These are phyloP conservation scores for Leptinotarsa rubiginosa DNA, from an alignment of 2,888 invertebrate species.

Conservation along the genomic window DNA sequence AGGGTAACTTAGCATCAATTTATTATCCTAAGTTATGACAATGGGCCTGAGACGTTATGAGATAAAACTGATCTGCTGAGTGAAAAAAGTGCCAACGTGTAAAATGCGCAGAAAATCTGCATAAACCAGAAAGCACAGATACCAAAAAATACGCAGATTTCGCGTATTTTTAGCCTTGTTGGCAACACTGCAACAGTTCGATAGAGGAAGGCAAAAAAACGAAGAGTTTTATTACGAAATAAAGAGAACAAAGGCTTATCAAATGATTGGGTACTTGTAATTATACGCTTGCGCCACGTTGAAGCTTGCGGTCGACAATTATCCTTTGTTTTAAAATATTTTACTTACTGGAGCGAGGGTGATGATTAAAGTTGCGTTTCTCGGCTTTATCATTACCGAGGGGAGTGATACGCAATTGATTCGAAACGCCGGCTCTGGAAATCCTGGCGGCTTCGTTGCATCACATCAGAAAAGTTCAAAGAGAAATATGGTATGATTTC, in stretches of 20 bases:
- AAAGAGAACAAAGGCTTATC: constrained; percentile 22
- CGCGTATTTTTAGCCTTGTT: too few relatives aligned
- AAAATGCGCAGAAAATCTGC: too few relatives aligned
- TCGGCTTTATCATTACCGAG: background rate
- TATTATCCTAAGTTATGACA: too few relatives aligned
- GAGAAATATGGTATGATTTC: background rate
- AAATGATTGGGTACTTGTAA: constrained; percentile 21
- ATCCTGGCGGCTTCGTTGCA: background rate
- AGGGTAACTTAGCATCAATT: too few relatives aligned
- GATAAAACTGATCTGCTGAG: too few relatives aligned
- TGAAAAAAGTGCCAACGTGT: too few relatives aligned
- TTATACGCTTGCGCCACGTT: constrained; percentile 23
- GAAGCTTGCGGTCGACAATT: constrained; percentile 10
- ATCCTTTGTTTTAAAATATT: constrained; percentile 25
- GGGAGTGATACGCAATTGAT: background rate
- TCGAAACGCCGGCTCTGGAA: background rate
- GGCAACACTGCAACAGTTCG: background rate
- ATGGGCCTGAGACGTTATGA: too few relatives aligned
- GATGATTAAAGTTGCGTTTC: constrained; percentile 18
- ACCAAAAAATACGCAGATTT: too few relatives aligned
- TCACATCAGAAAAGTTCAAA: background rate
- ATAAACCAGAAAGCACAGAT: too few relatives aligned
- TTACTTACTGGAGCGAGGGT: constrained; percentile 26
- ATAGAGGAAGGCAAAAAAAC: background rate
- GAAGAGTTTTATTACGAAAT: constrained; percentile 6